Percentiles rank a stretch among this genome's conserved stretches.
Evolutionary conservation across 2,888 invertebrate species (phyloP).

Genomic region (Labia minor): DNA sequence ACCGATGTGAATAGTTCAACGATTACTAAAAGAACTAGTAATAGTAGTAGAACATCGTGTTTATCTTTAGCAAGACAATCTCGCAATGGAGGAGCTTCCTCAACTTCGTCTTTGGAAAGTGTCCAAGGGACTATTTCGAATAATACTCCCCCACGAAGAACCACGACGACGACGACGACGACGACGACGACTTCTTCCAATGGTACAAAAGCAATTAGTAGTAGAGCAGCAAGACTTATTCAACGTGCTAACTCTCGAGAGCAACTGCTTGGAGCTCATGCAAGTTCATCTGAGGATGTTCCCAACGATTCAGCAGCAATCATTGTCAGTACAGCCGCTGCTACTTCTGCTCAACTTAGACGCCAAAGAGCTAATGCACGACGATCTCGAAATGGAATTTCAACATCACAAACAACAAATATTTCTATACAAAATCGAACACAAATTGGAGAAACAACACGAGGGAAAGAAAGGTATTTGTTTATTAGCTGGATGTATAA

Average conservation of each 20-base stretch:
- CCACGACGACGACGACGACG: constrained; percentile 15
- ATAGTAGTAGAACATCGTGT: background rate
- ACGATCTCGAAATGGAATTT: background rate
- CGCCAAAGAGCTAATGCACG: constrained; percentile 71
- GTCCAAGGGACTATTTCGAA: constrained; percentile 27
- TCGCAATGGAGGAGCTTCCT: constrained; percentile 30
- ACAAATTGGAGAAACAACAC: too few species aligned
- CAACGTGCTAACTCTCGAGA: constrained; percentile 43
- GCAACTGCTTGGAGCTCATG: constrained; percentile 31
- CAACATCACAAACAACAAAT: background rate
- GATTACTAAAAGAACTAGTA: background rate
- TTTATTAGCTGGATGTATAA: too few species aligned
- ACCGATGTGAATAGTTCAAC: background rate
- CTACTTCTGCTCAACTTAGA: constrained; percentile 35
- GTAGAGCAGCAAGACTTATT: constrained; percentile 36
- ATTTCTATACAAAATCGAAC: too few species aligned
- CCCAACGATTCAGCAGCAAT: constrained; percentile 31
- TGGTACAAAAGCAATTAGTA: constrained; percentile 22
- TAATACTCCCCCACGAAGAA: constrained; percentile 28
- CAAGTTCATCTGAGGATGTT: constrained; percentile 43
- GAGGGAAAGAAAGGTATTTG: too few species aligned
- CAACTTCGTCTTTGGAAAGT: constrained; percentile 34
- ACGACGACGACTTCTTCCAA: background rate
- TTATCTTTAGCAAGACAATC: constrained; percentile 9
- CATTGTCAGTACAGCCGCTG: constrained; percentile 17